Percentiles rank a stretch among this genome's conserved stretches.
These are phyloP conservation scores for Amiota mariae DNA, from an alignment of 2,888 invertebrate genomes.

Conservation along the genomic window DNA sequence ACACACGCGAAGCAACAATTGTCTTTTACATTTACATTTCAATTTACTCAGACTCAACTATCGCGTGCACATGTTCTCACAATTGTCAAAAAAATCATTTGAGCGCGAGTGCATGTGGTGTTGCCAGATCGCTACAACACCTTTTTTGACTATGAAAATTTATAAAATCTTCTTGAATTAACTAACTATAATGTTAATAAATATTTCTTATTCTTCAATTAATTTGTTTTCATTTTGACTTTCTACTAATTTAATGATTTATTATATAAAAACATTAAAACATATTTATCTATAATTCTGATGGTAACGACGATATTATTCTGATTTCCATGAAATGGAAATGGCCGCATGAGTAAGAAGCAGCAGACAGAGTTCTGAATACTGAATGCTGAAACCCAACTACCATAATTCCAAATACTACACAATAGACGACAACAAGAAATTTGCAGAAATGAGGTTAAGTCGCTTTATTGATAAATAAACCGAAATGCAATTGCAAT, in stretches of 20 bases:
- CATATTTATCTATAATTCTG: no score
- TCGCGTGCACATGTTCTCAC: conserved; percentile 54
- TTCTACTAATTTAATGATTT: no score
- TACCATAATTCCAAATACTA: conserved; percentile 58
- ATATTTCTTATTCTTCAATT: no score
- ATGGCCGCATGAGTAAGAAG: conserved; percentile 5
- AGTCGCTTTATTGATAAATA: conserved; percentile 67
- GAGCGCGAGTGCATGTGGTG: conserved; percentile 20
- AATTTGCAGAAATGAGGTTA: conserved; percentile 65
- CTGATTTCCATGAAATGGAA: background rate
- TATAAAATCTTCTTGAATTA: no score
- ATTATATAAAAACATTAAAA: no score
- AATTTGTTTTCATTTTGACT: no score
- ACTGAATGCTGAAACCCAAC: conserved; percentile 11
- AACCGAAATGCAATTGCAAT: no score
- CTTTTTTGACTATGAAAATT: background rate
- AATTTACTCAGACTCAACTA: background rate
- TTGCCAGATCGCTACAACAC: conserved; percentile 46
- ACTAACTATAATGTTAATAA: no score
- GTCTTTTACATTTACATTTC: conserved; percentile 37
- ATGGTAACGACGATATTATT: background rate
- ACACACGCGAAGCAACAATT: conserved; percentile 55
- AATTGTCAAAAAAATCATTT: conserved; percentile 23
- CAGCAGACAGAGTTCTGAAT: background rate
- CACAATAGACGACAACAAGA: conserved; percentile 36